A percentile compares a stretch with the other conserved stretches of the same genome.
Evolutionary conservation across 2,888 invertebrate species (phyloP).

Genomic region (Phortica magna): DNA sequence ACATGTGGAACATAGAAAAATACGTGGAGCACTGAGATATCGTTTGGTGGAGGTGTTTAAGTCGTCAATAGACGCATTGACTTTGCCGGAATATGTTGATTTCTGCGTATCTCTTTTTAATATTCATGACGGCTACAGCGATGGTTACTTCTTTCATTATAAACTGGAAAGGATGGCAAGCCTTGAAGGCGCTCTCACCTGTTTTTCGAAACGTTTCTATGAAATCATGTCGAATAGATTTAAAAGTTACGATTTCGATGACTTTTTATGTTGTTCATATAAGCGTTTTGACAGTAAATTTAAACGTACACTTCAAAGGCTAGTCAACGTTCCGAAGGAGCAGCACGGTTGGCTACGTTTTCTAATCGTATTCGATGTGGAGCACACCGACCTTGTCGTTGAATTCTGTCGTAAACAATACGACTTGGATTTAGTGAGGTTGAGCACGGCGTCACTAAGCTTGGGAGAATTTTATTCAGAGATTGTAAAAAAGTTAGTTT

Average conservation of each 20-base stretch:
- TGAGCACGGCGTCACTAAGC: not conserved
- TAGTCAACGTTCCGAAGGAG: not conserved
- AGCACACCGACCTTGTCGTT: not conserved
- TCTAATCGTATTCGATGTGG: not conserved
- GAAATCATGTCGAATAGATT: not conserved
- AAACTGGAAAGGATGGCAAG: not conserved
- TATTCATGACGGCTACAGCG: not conserved
- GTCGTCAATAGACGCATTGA: not conserved
- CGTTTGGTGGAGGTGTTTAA: not conserved
- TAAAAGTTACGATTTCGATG: not conserved
- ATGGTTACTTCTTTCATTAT: not conserved
- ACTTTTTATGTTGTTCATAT: not conserved
- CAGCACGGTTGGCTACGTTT: not conserved
- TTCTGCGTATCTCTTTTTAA: not conserved
- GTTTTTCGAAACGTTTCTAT: slow-evolving; percentile 10
- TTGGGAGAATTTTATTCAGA: not conserved
- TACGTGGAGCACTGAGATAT: not conserved
- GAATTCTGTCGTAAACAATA: not conserved
- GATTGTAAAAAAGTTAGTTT: not conserved
- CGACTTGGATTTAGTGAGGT: not conserved
- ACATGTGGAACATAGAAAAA: not conserved
- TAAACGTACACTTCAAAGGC: not conserved
- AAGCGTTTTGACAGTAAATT: not conserved
- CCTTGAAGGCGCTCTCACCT: not conserved
- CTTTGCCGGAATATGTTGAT: not conserved